phyloP scores from a whole-genome alignment of 2,113 vertebrate genomes.

The Zapus hudsonius region DNA sequence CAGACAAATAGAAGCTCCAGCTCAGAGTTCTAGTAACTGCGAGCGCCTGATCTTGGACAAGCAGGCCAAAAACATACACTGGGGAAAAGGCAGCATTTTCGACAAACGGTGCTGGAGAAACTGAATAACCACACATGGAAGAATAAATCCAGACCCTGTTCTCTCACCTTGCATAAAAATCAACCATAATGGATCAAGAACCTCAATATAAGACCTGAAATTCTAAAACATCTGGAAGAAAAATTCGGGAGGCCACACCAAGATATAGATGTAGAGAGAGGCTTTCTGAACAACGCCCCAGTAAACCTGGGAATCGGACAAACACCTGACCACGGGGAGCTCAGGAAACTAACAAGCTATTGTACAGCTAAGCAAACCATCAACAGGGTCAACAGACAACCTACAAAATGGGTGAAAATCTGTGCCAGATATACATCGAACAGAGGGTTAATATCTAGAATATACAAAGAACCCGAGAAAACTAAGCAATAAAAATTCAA shows the following conservation, averaged over 20 bases:
- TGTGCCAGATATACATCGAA: neutral
- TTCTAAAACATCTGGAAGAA: neutral
- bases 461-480: neutral
- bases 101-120: no score
- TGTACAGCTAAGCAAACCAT: neutral
- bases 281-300: neutral
- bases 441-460: neutral
- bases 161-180: neutral
- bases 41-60: no score
- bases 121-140: no score
- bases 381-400: neutral
- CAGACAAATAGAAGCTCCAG: no score
- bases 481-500: neutral
- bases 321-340: neutral
- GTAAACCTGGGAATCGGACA: neutral
- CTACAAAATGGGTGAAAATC: neutral
- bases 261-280: neutral
- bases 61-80: no score
- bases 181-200: neutral
- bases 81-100: no score
- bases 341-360: neutral
- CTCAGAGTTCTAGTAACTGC: no score
- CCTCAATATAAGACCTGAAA: neutral
- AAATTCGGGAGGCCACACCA: neutral
- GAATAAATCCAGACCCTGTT: neutral